Conservation (phyloP, 2,888 invertebrate genomes). For the Papilio gigon region DNA sequence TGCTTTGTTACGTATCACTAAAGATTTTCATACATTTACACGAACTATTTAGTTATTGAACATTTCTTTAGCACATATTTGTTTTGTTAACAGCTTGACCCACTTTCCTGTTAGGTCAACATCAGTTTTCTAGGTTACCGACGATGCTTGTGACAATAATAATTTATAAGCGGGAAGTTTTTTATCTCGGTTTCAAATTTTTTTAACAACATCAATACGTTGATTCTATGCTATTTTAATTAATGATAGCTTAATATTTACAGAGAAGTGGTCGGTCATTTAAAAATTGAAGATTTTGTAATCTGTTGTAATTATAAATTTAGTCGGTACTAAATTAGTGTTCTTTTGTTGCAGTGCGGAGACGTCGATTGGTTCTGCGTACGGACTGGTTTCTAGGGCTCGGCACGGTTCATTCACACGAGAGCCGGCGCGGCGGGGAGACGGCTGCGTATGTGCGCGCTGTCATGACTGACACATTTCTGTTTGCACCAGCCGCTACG, state of each 20-base stretch:
- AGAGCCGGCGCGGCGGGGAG: constrained; percentile 51
- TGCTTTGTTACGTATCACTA: not conserved
- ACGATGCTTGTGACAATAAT: constrained; percentile 17
- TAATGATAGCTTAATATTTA: constrained; percentile 4
- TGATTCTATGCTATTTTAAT: too few species aligned
- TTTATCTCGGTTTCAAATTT: not conserved
- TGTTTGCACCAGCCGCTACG: constrained; percentile 53
- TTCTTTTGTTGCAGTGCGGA: constrained; percentile 55
- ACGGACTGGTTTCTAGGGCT: constrained; percentile 40
- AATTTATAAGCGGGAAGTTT: constrained; percentile 17
- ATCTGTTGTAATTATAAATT: constrained; percentile 18
- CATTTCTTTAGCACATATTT: constrained; percentile 22
- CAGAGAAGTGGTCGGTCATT: constrained; percentile 7
- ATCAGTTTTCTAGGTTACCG: constrained; percentile 25
- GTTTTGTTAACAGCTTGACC: constrained; percentile 24
- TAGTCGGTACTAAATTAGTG: constrained; percentile 34
- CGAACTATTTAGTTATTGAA: constrained; percentile 15
- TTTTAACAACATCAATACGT: too few species aligned
- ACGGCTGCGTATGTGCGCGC: constrained; percentile 59
- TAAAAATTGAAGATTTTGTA: constrained; percentile 5
- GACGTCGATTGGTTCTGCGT: constrained; percentile 45
- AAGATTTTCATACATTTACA: not conserved
- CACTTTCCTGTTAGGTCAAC: constrained; percentile 28
- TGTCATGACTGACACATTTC: constrained; percentile 59
- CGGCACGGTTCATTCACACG: constrained; percentile 54